phyloP scores from a whole-genome alignment of 2,797 vertebrate genomes.

The Microctenopoma steveboyesi region DNA sequence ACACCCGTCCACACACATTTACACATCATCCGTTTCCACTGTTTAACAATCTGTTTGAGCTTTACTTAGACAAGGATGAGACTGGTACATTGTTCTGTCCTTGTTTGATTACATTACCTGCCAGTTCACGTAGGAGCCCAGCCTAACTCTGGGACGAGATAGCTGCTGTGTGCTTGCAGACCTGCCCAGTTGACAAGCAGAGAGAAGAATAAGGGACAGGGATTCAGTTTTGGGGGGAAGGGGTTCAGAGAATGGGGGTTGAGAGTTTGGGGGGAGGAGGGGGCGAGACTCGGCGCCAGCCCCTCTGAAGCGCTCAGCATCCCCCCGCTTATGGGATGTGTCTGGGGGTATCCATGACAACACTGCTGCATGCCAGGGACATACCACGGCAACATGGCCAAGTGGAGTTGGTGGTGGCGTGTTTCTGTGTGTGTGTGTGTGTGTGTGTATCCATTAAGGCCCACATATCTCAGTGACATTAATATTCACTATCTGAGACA shows the following conservation, averaged over 20 bases:
- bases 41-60: constrained; percentile 51
- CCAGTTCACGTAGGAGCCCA: constrained; percentile 47
- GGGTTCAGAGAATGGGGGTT: constrained; percentile 60
- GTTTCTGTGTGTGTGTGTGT: constrained; percentile 32
- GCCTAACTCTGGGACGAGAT: constrained; percentile 33
- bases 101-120: constrained; percentile 45
- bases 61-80: constrained; percentile 30
- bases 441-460: constrained; percentile 58
- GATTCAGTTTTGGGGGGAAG: constrained; percentile 71
- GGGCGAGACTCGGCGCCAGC: constrained; percentile 72
- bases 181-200: constrained; percentile 33
- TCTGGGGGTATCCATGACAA: constrained; percentile 90
- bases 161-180: constrained; percentile 50
- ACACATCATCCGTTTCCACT: constrained; percentile 37
- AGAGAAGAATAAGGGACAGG: constrained; percentile 59
- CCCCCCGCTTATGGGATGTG: constrained; percentile 86
- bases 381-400: constrained; percentile 78
- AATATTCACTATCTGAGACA: constrained; percentile 68
- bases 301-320: constrained; percentile 81
- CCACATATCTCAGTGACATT: constrained; percentile 65
- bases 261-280: constrained; percentile 42
- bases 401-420: constrained; percentile 56
- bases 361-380: constrained; percentile 80
- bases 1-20: constrained; percentile 35
- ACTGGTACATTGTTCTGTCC: constrained; percentile 27